These are phyloP conservation scores for Passerina amoena DNA, from an alignment of 2,113 vertebrate species.

Conservation along the genomic window DNA sequence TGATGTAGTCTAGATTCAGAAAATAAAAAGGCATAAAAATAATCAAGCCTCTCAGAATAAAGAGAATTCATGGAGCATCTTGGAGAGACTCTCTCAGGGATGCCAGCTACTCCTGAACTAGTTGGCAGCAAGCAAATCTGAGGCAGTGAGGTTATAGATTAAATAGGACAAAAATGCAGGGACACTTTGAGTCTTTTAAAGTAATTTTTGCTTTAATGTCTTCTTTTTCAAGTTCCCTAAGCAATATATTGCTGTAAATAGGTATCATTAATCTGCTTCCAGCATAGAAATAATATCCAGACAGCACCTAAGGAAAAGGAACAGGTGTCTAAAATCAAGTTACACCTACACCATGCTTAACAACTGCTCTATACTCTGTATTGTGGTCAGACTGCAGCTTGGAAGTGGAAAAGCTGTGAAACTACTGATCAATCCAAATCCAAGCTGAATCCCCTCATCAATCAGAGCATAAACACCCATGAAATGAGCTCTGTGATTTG, in stretches of 20 bases:
- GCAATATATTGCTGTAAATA: background rate
- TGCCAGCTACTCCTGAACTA: background rate
- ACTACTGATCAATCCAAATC: background rate
- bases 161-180: background rate
- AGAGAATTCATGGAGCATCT: background rate
- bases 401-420: background rate
- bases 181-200: background rate
- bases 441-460: background rate
- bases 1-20: background rate
- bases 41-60: background rate
- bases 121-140: background rate
- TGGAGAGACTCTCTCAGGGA: background rate
- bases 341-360: background rate
- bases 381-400: background rate
- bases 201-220: background rate
- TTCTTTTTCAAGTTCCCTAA: background rate
- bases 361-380: background rate
- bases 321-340: background rate
- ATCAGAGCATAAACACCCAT: background rate
- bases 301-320: background rate
- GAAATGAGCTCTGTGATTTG: background rate
- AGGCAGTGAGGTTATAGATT: background rate
- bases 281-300: background rate
- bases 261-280: background rate
- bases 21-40: background rate